phyloP scores from a whole-genome alignment of 2,113 vertebrate species.

The Pachyramphus minor region DNA sequence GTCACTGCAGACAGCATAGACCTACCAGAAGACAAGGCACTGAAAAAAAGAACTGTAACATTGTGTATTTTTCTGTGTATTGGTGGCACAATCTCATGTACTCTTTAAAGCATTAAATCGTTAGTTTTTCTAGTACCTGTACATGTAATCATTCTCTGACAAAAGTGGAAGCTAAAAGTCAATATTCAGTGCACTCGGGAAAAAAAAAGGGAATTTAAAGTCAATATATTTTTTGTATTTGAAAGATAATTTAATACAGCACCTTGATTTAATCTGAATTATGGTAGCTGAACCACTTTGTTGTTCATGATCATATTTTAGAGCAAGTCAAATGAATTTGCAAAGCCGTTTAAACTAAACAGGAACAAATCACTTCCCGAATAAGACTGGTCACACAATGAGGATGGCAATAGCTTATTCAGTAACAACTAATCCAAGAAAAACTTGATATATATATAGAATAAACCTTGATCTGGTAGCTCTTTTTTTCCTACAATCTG shows the following conservation, averaged over 20 bases:
- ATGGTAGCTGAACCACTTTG: not conserved
- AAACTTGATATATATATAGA: not conserved
- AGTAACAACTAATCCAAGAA: not conserved
- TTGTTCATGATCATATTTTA: not conserved
- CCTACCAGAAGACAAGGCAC: not conserved
- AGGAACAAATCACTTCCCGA: not conserved
- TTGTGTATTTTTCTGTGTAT: not conserved
- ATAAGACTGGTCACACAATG: not conserved
- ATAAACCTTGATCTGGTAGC: not conserved
- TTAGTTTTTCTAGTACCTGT: not conserved
- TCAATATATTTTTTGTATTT: not conserved
- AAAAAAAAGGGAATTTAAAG: not conserved
- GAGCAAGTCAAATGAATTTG: not conserved
- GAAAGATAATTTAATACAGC: not conserved
- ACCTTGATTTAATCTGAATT: not conserved
- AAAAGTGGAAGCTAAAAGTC: not conserved
- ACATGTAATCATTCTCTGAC: not conserved
- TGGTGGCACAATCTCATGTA: not conserved
- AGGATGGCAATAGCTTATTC: not conserved
- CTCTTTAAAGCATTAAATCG: not conserved
- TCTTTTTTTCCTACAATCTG: not conserved
- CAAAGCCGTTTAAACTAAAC: not conserved
- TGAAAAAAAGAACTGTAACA: not conserved
- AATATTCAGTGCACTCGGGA: not conserved
- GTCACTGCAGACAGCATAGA: not conserved